These are phyloP conservation scores for Halictus rubicundus DNA, from an alignment of 1,140 invertebrate genomes.

Conservation along the genomic window DNA sequence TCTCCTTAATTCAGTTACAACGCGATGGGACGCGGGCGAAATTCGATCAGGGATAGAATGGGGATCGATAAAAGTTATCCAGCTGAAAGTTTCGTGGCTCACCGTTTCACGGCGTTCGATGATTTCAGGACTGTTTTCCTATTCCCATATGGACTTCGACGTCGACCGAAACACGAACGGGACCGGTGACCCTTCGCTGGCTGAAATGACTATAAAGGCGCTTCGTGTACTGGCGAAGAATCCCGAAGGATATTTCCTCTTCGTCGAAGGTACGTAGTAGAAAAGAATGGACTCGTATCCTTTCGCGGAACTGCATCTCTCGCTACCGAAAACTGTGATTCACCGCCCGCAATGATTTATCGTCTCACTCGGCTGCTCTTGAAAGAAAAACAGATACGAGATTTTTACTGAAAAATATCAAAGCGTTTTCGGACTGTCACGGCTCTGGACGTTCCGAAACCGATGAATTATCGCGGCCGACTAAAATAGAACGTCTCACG, in stretches of 20 bases:
- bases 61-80: neutral
- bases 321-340: neutral
- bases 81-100: neutral
- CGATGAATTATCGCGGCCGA: constrained; percentile 7
- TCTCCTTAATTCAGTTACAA: neutral
- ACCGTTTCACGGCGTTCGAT: neutral
- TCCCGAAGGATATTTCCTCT: constrained; percentile 91
- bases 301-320: neutral
- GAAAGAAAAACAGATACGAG: neutral
- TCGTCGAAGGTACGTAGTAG: constrained; percentile 90
- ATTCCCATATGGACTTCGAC: constrained; percentile 83
- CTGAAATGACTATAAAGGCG: constrained; percentile 91
- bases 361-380: neutral
- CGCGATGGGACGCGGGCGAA: no score
- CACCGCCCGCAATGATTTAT: neutral
- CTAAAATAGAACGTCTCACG: neutral
- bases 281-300: neutral
- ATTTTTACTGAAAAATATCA: neutral
- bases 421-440: neutral
- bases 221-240: constrained; percentile 89
- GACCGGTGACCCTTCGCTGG: constrained; percentile 87
- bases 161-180: constrained; percentile 83
- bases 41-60: neutral
- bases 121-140: constrained; percentile 80
- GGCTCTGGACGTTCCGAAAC: neutral